Percentiles rank a stretch among this genome's conserved stretches.
Conservation (phyloP, 1,140 invertebrate species). For the Cydia fagiglandana region DNA sequence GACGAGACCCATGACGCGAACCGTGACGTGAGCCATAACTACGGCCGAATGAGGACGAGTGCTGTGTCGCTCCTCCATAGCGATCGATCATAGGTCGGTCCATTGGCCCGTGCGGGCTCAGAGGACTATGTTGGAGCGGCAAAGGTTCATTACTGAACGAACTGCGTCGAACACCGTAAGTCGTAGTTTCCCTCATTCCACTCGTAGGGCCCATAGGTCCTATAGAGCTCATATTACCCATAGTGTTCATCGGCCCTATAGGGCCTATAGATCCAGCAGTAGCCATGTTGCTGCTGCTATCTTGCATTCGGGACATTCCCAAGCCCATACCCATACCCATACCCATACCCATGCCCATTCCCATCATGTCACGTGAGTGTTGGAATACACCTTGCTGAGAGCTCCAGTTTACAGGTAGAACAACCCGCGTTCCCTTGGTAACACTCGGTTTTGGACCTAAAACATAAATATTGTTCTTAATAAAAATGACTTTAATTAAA, state of each 20-base stretch:
- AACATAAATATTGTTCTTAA: constrained; percentile 35
- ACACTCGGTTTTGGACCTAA: constrained; percentile 83
- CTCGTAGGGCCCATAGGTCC: constrained; percentile 62
- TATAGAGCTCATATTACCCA: constrained; percentile 52
- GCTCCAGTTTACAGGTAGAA: constrained; percentile 79
- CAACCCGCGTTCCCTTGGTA: constrained; percentile 82
- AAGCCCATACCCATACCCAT: constrained; percentile 53
- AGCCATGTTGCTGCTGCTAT: constrained; percentile 53
- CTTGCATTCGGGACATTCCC: constrained; percentile 61
- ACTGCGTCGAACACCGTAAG: constrained; percentile 70
- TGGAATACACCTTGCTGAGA: constrained; percentile 71
- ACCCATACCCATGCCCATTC: constrained; percentile 45
- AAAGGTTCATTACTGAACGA: constrained; percentile 75
- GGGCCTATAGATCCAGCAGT: constrained; percentile 42
- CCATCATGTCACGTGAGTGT: constrained; percentile 71
- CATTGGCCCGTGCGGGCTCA: constrained; percentile 71
- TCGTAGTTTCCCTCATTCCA: constrained; percentile 67
- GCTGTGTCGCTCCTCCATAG: constrained; percentile 61
- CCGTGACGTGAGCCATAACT: constrained; percentile 65
- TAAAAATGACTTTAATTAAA: background rate
- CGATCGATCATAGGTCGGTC: constrained; percentile 69
- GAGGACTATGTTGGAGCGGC: constrained; percentile 70
- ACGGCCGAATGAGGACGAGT: constrained; percentile 59
- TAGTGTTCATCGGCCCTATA: constrained; percentile 39
- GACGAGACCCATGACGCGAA: constrained; percentile 65